phyloP scores from a whole-genome alignment of 2,113 vertebrate genomes.

The Brachionichthys hirsutus region DNA sequence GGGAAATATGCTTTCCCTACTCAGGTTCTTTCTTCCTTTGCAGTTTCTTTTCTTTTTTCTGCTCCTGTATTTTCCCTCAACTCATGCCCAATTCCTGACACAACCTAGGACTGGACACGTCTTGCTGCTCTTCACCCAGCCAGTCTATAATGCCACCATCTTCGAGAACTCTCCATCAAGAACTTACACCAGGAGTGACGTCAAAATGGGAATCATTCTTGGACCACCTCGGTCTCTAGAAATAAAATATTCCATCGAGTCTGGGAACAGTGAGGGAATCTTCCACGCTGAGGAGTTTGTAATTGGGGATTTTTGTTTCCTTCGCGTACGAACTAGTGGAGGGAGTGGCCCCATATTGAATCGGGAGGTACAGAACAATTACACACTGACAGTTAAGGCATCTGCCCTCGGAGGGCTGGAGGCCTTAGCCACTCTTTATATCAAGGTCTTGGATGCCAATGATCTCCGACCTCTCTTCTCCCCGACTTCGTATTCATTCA shows the following conservation, averaged over 20 bases:
- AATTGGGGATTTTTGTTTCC: slow-evolving; percentile 96
- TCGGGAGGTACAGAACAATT: slow-evolving; percentile 93
- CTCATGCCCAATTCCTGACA: slow-evolving; percentile 74
- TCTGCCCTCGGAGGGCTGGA: slow-evolving; percentile 86
- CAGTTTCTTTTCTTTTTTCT: slow-evolving; percentile 71
- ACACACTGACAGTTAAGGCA: slow-evolving; percentile 90
- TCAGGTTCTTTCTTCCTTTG: slow-evolving; percentile 36
- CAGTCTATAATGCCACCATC: slow-evolving; percentile 88
- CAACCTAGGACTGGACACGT: slow-evolving; percentile 66
- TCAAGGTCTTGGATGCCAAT: slow-evolving; percentile 95
- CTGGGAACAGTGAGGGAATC: slow-evolving; percentile 88
- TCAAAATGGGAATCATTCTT: slow-evolving; percentile 89
- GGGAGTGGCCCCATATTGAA: slow-evolving; percentile 90
- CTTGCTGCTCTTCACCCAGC: slow-evolving; percentile 90
- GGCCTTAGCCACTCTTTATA: slow-evolving; percentile 87
- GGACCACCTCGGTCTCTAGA: slow-evolving; percentile 83
- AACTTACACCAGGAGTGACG: slow-evolving; percentile 87
- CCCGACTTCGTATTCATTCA: slow-evolving; percentile 91
- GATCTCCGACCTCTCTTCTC: slow-evolving; percentile 96
- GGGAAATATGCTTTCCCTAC: slow-evolving; percentile 76
- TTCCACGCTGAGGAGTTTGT: slow-evolving; percentile 91
- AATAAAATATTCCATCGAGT: slow-evolving; percentile 88
- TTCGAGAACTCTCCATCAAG: slow-evolving; percentile 92
- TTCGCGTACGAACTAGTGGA: slow-evolving; percentile 91
- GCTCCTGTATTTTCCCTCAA: slow-evolving; percentile 71